A percentile compares a stretch with the other conserved stretches of the same genome.
Evolutionary conservation across 2,888 invertebrate species (phyloP).

Genomic region (Ophonus ardosiacus): DNA sequence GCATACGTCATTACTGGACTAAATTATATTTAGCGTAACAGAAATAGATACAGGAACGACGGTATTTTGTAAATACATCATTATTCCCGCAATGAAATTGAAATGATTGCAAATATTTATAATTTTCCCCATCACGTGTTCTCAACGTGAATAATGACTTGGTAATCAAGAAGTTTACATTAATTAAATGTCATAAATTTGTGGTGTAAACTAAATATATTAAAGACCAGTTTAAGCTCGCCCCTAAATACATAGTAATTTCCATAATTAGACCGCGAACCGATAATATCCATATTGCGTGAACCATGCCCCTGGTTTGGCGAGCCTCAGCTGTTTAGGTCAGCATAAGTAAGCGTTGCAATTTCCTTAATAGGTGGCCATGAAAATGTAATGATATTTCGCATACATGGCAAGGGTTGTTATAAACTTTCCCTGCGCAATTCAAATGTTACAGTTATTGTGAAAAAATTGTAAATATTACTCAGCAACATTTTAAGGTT

Average conservation of each 20-base stretch:
- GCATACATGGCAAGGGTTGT: not conserved
- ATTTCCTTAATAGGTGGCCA: conserved; percentile 39
- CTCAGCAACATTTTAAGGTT: too few species aligned
- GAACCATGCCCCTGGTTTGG: not conserved
- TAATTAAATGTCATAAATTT: conserved; percentile 1
- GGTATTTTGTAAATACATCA: not conserved
- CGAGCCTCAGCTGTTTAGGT: conserved; percentile 29
- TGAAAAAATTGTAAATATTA: too few species aligned
- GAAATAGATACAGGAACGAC: not conserved
- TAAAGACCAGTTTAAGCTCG: not conserved
- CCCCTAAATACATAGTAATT: conserved; percentile 2
- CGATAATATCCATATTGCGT: conserved; percentile 46
- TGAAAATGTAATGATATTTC: not conserved
- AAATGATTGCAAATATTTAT: not conserved
- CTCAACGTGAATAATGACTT: not conserved
- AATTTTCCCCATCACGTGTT: not conserved
- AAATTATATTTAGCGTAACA: not conserved
- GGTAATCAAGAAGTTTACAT: not conserved
- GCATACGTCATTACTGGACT: not conserved
- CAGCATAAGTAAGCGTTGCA: not conserved
- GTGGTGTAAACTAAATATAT: not conserved
- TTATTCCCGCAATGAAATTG: not conserved
- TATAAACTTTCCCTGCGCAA: not conserved
- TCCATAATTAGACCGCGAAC: conserved; percentile 10
- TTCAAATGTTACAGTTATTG: too few species aligned